These are phyloP conservation scores for Hirtodrosophila cameraria DNA, from an alignment of 2,888 invertebrate genomes.

Conservation along the genomic window DNA sequence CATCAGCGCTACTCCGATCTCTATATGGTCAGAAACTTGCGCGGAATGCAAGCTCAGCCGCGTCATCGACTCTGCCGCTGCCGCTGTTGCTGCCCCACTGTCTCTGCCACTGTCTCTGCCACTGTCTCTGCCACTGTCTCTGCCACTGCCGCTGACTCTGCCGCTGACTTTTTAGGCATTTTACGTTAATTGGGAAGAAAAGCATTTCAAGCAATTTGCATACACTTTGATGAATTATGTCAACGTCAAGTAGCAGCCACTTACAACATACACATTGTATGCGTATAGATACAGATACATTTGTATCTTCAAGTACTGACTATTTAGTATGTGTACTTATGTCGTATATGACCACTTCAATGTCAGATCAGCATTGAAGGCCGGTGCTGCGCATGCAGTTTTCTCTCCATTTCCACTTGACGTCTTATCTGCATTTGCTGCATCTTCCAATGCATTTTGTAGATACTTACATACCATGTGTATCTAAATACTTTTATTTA, in stretches of 20 bases:
- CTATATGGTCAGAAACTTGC: conserved; percentile 60
- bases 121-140: neutral
- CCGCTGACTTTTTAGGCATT: conserved; percentile 62
- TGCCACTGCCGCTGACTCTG: conserved; percentile 1
- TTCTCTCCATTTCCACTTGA: conserved; percentile 43
- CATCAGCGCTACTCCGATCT: conserved; percentile 18
- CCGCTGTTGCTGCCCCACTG: conserved; percentile 2
- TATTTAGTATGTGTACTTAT: conserved; percentile 15
- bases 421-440: conserved; percentile 48
- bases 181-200: conserved; percentile 71
- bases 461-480: conserved; percentile 2
- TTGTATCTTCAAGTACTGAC: conserved; percentile 11
- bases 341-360: conserved; percentile 53
- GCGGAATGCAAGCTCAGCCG: conserved; percentile 62
- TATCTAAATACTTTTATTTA: conserved; percentile 7
- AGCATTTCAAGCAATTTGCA: conserved; percentile 58
- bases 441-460: conserved; percentile 10
- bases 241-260: conserved; percentile 38
- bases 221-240: conserved; percentile 69
- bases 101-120: conserved; percentile 6
- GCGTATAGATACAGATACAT: conserved; percentile 7
- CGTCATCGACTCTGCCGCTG: conserved; percentile 60
- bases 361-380: conserved; percentile 71
- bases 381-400: conserved; percentile 48
- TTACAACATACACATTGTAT: conserved; percentile 2